Evolutionary conservation across 1,140 invertebrate genomes (phyloP), one percentile per base, ranked within the genome.

Genomic region (Brachionus asplanchnoidis): DNA sequence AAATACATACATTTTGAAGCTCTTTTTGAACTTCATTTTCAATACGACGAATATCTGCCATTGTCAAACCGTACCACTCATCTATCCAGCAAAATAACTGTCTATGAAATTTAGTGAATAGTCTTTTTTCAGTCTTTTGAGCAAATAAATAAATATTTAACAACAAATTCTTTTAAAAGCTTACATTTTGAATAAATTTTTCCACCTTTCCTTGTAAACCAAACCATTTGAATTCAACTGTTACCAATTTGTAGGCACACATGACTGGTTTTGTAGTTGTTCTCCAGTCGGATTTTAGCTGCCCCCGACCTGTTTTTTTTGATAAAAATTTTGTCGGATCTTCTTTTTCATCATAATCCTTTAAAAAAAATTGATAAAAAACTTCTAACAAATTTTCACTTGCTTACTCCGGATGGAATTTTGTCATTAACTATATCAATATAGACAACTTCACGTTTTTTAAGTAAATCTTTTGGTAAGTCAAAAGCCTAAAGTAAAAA

Each of bases 191-290:
- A 77, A 89, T 88, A 89, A 97, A 97, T 88, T 92, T 94, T 92
- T 99, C 97, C 87, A 99, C 94, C 89, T 94, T 93, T 85, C 92
- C 94, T 91, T 99, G 97, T 26, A 99, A 91, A 44, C 97, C 97
- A 88, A 97, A 98, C 97, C 97, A 99, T 91, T 98, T 99, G 91
- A 99, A 99, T 90, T 99, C 95, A 85, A 95, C 94, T 70, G 95
- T 96, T 78, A 99, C 97, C 85, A 99, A 91, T 91, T 99, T 99
- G 90, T 99, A 99, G 89, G 95, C 97, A 23, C 96, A 98, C 84
- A 85, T 85, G 26, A 78, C 32, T 40, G 84, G 84, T 79, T 80
- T 17, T 42, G 36, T 50, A 12, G n/a, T 79, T 50, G 32, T 53
- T 50, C 20, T 26, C 85, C 85, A 86, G 1, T 87, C 86, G 12